These are phyloP conservation scores for Lepilemur ruficaudatus DNA, from an alignment of 2,797 vertebrate genomes.

Conservation along the genomic window DNA sequence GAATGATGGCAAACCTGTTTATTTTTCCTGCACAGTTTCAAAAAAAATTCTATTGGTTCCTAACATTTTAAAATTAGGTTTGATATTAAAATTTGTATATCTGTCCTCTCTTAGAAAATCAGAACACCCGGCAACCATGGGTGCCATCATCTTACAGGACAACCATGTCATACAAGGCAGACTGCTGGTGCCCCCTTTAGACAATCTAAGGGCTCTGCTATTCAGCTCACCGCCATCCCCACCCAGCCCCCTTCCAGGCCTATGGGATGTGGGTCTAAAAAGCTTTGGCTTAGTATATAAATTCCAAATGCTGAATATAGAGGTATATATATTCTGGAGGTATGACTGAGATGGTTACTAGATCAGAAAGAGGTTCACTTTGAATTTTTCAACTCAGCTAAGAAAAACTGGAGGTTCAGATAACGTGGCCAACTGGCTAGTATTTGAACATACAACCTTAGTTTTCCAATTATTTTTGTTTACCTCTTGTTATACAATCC, in stretches of 20 bases:
- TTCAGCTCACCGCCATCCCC: background rate
- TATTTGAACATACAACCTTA: background rate
- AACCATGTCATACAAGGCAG: background rate
- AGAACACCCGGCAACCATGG: background rate
- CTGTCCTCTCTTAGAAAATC: background rate
- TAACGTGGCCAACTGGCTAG: background rate
- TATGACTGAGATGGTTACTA: background rate
- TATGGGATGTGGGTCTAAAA: background rate
- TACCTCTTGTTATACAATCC: background rate
- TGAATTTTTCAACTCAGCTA: background rate
- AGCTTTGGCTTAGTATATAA: background rate
- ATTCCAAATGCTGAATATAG: background rate
- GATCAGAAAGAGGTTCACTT: background rate
- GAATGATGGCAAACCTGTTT: background rate
- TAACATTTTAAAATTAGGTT: slow-evolving; percentile 25
- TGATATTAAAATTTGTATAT: background rate
- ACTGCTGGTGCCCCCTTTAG: background rate
- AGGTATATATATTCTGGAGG: background rate
- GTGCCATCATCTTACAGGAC: background rate
- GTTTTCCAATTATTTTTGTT: background rate
- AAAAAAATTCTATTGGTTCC: background rate
- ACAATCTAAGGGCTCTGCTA: background rate
- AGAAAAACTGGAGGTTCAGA: background rate
- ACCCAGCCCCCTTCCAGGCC: background rate
- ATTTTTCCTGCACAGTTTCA: background rate